phyloP scores from a whole-genome alignment of 2,797 vertebrate species.

The Anguilla obscura region DNA sequence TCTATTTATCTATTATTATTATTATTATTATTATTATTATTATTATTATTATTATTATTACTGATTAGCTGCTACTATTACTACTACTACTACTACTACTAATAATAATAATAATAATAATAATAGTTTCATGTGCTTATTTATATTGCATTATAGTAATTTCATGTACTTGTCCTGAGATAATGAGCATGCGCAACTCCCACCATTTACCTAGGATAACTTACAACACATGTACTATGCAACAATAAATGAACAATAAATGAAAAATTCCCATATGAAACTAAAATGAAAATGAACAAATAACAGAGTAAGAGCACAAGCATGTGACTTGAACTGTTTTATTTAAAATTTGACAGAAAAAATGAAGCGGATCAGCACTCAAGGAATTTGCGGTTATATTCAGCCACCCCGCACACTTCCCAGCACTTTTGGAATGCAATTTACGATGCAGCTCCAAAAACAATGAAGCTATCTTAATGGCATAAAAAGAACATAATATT shows the following conservation, averaged over 20 bases:
- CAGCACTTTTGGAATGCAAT: slow-evolving; percentile 53
- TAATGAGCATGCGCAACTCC: not conserved
- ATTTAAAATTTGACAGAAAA: not conserved
- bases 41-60: too few relatives aligned
- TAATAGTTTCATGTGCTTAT: not conserved
- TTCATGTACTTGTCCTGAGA: too few relatives aligned
- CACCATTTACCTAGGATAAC: not conserved
- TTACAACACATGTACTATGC: not conserved
- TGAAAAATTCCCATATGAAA: not conserved
- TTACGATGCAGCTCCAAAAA: not conserved
- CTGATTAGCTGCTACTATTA: too few relatives aligned
- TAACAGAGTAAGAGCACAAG: not conserved
- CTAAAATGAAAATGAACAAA: not conserved
- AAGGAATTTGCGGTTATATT: not conserved
- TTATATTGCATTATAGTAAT: too few relatives aligned
- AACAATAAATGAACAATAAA: too few relatives aligned
- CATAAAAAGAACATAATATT: not conserved
- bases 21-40: too few relatives aligned
- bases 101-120: not conserved
- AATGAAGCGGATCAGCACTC: not conserved
- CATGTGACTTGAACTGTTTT: not conserved
- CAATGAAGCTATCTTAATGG: not conserved
- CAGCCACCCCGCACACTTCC: slow-evolving; percentile 32
- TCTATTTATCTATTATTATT: too few relatives aligned
- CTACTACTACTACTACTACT: not conserved